Conservation (phyloP, 1,140 invertebrate genomes). For the Contarinia nasturtii region DNA sequence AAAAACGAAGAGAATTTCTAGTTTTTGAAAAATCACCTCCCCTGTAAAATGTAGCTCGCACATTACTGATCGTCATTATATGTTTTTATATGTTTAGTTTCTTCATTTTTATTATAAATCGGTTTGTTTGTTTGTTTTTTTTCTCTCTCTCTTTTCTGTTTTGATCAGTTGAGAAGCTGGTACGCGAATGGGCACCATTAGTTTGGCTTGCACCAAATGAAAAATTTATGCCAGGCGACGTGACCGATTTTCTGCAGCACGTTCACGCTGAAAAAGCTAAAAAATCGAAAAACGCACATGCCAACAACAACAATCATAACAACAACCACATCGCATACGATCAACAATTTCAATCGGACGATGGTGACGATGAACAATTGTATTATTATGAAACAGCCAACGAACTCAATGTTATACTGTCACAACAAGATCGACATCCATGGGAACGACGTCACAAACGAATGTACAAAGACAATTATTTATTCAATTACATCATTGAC, state of each 20-base stretch:
- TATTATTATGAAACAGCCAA: background rate
- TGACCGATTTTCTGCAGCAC: slow-evolving; percentile 36
- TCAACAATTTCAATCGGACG: slow-evolving; percentile 8
- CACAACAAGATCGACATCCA: background rate
- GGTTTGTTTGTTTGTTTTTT: background rate
- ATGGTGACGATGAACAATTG: slow-evolving; percentile 6
- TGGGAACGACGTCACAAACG: background rate
- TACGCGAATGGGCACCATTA: slow-evolving; percentile 9
- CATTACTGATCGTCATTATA: no score
- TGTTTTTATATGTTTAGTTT: no score
- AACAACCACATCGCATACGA: slow-evolving; percentile 5
- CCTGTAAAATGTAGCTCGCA: no score
- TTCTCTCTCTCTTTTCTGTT: background rate
- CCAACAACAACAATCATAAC: no score
- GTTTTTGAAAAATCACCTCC: no score
- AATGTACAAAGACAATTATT: background rate
- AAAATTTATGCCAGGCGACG: slow-evolving; percentile 35
- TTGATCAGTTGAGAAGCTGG: background rate
- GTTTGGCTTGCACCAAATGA: slow-evolving; percentile 41
- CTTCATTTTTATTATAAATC: background rate
- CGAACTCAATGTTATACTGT: background rate
- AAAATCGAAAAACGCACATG: background rate
- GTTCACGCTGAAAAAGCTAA: slow-evolving; percentile 23
- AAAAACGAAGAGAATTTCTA: no score
- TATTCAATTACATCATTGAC: slow-evolving; percentile 2